Evolutionary conservation across 2,888 invertebrate genomes (phyloP).

Genomic region (Agrypnus murinus): DNA sequence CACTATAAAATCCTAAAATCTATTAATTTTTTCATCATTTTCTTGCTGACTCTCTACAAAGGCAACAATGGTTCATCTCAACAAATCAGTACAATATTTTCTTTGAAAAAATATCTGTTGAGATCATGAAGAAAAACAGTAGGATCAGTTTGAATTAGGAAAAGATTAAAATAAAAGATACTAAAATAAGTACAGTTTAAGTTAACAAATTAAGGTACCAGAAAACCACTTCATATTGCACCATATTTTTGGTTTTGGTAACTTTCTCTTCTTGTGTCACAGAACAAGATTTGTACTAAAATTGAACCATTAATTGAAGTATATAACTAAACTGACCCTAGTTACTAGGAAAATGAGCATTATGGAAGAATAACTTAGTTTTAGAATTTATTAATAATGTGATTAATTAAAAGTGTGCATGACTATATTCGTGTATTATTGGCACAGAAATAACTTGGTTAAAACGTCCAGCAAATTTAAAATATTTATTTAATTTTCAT

Average conservation of each 20-base stretch:
- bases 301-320: slow-evolving; percentile 6
- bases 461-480: too few relatives aligned
- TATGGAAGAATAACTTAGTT: too few relatives aligned
- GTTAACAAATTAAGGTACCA: not conserved
- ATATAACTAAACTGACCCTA: slow-evolving; percentile 9
- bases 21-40: slow-evolving; percentile 22
- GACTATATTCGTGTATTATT: slow-evolving; percentile 1
- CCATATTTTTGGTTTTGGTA: slow-evolving; percentile 14
- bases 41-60: slow-evolving; percentile 47
- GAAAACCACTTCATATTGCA: slow-evolving; percentile 23
- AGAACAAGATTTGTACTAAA: slow-evolving; percentile 18
- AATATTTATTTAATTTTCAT: too few relatives aligned
- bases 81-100: slow-evolving; percentile 43
- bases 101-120: slow-evolving; percentile 17
- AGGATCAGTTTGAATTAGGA: slow-evolving; percentile 12
- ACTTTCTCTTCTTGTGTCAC: slow-evolving; percentile 17
- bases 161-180: slow-evolving; percentile 3
- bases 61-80: slow-evolving; percentile 49
- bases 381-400: too few relatives aligned
- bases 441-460: slow-evolving; percentile 4
- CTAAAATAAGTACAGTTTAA: not conserved
- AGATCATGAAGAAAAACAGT: slow-evolving; percentile 8
- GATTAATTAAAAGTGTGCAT: slow-evolving; percentile 1
- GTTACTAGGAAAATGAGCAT: too few relatives aligned
- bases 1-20: slow-evolving; percentile 45